Percentiles rank a stretch among this genome's conserved stretches.
These are phyloP conservation scores for Salminus brasiliensis DNA, from an alignment of 2,113 vertebrate genomes.

Conservation along the genomic window DNA sequence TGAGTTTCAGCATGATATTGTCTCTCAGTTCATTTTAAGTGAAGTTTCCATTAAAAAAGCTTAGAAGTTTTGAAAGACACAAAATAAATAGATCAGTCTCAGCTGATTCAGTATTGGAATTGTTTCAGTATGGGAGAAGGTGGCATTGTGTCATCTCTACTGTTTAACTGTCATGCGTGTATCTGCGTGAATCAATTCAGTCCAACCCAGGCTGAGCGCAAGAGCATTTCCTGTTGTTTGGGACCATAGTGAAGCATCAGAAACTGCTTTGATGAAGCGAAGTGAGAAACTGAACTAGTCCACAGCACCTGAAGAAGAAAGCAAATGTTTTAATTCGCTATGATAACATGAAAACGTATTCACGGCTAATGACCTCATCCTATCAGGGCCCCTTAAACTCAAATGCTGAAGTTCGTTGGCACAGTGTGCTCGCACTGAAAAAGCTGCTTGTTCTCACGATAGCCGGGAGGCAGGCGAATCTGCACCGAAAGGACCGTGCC, in stretches of 20 bases:
- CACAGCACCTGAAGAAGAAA: constrained; percentile 11
- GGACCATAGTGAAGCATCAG: constrained; percentile 60
- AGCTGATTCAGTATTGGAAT: too few relatives aligned
- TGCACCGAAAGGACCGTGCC: background rate
- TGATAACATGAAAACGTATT: constrained; percentile 14
- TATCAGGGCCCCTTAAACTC: background rate
- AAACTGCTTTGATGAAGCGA: background rate
- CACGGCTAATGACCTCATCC: constrained; percentile 6
- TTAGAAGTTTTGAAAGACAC: too few relatives aligned
- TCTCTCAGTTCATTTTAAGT: too few relatives aligned
- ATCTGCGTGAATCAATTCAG: background rate
- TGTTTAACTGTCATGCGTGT: too few relatives aligned
- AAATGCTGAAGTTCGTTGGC: constrained; percentile 12
- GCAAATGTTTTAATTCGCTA: background rate
- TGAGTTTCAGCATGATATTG: too few relatives aligned
- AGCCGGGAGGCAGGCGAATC: background rate
- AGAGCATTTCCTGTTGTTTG: background rate
- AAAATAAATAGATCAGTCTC: too few relatives aligned
- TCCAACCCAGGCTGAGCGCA: background rate
- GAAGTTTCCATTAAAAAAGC: too few relatives aligned
- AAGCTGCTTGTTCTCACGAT: constrained; percentile 13
- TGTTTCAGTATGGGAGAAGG: too few relatives aligned
- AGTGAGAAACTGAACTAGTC: background rate
- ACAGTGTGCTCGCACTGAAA: background rate
- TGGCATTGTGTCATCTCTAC: too few relatives aligned